Percentiles rank a stretch among this genome's conserved stretches.
Conservation (phyloP, 2,797 vertebrate species). For the Intellagama lesueurii region DNA sequence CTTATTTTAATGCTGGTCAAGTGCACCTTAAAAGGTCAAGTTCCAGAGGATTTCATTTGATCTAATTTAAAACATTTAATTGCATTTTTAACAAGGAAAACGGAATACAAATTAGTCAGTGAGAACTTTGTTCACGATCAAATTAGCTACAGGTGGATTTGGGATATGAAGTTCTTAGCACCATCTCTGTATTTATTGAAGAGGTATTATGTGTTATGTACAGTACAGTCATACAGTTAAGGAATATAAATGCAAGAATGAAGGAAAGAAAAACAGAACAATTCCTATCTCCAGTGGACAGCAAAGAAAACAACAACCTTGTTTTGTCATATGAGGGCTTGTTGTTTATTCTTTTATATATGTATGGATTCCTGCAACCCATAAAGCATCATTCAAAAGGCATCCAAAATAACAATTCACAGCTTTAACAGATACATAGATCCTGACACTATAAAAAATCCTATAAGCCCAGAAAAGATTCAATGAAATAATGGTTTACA, state of each 20-base stretch:
- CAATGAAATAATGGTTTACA: not conserved
- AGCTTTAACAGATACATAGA: not conserved
- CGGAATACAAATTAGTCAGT: not conserved
- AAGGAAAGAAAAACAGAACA: not conserved
- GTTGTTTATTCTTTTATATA: not conserved
- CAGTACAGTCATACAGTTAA: not conserved
- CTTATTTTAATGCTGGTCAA: too few relatives aligned
- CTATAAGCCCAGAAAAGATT: not conserved
- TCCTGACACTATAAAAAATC: not conserved
- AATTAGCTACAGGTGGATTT: not conserved
- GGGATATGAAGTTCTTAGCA: not conserved
- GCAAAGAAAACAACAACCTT: not conserved
- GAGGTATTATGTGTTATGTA: not conserved
- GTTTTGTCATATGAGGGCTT: not conserved
- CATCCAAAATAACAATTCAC: not conserved
- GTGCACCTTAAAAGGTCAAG: not conserved
- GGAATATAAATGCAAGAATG: not conserved
- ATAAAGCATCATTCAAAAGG: not conserved
- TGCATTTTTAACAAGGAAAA: not conserved
- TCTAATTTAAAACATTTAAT: not conserved
- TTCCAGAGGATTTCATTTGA: not conserved
- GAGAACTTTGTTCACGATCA: not conserved
- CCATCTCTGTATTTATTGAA: not conserved
- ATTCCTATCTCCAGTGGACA: not conserved
- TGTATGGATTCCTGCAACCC: too few relatives aligned